Conservation (phyloP, 2,888 invertebrate species). For the Philereme vetulata region DNA sequence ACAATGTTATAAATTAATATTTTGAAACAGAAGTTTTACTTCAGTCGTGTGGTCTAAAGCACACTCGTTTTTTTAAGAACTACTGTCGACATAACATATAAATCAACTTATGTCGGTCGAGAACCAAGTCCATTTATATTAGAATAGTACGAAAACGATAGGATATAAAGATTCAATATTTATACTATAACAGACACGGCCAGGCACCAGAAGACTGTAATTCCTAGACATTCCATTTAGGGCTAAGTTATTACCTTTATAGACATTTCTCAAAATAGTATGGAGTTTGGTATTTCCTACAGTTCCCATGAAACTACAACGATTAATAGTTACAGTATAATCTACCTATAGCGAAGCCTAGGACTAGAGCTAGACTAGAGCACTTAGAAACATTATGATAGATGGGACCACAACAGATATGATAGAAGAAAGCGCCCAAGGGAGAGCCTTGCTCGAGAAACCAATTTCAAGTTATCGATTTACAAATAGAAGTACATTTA, state of each 20-base stretch:
- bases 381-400: too few species aligned
- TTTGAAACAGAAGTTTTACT: too few species aligned
- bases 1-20: too few species aligned
- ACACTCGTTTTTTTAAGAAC: too few species aligned
- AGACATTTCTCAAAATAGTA: slow-evolving; percentile 18
- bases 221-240: slow-evolving; percentile 29
- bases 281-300: not conserved
- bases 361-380: not conserved
- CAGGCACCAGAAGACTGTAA: slow-evolving; percentile 32
- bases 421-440: not conserved
- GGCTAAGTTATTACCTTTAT: slow-evolving; percentile 32
- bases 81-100: too few species aligned
- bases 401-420: not conserved
- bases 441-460: not conserved
- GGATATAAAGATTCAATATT: slow-evolving; percentile 4
- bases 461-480: not conserved
- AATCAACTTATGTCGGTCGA: too few species aligned
- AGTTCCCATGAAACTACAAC: not conserved
- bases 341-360: not conserved
- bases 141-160: slow-evolving; percentile 9
- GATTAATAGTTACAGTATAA: not conserved
- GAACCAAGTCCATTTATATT: not conserved
- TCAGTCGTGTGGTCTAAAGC: too few species aligned
- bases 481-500: not conserved
- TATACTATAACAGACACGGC: slow-evolving; percentile 28